Conservation (phyloP, 1,140 invertebrate genomes). For the Heliothis virescens region DNA sequence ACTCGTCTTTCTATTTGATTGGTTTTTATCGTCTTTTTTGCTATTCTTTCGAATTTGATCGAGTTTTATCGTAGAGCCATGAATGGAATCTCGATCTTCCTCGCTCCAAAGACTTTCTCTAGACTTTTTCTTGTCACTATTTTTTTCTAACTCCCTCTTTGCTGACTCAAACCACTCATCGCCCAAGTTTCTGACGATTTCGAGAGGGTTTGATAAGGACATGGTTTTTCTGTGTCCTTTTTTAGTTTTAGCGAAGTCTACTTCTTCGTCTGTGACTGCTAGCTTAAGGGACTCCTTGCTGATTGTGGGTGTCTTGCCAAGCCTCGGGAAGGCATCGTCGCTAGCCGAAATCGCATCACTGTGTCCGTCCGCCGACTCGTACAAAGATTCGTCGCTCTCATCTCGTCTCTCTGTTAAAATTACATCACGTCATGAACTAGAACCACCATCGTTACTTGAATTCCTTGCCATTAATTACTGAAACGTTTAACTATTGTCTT, state of each 20-base stretch:
- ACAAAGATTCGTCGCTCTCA: slow-evolving; percentile 82
- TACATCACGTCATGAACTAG: slow-evolving; percentile 20
- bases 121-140: slow-evolving; percentile 82
- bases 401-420: slow-evolving; percentile 76
- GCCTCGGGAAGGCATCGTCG: slow-evolving; percentile 75
- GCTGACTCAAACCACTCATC: slow-evolving; percentile 82
- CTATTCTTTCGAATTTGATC: slow-evolving; percentile 79
- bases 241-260: slow-evolving; percentile 71
- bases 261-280: slow-evolving; percentile 79
- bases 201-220: slow-evolving; percentile 92
- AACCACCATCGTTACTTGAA: slow-evolving; percentile 16
- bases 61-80: slow-evolving; percentile 75
- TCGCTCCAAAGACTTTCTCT: slow-evolving; percentile 83
- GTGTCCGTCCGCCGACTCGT: slow-evolving; percentile 81
- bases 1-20: slow-evolving; percentile 69
- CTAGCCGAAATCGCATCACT: slow-evolving; percentile 83
- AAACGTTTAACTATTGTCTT: slow-evolving; percentile 22
- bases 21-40: slow-evolving; percentile 77
- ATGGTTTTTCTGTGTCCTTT: slow-evolving; percentile 91
- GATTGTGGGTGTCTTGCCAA: slow-evolving; percentile 76
- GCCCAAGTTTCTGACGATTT: slow-evolving; percentile 81
- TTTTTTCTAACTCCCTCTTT: slow-evolving; percentile 79
- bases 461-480: slow-evolving; percentile 60
- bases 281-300: slow-evolving; percentile 83
- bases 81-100: slow-evolving; percentile 78